Base-by-base conservation (phyloP, 2,797 vertebrate genomes). In the Mycteria americana region DNA sequence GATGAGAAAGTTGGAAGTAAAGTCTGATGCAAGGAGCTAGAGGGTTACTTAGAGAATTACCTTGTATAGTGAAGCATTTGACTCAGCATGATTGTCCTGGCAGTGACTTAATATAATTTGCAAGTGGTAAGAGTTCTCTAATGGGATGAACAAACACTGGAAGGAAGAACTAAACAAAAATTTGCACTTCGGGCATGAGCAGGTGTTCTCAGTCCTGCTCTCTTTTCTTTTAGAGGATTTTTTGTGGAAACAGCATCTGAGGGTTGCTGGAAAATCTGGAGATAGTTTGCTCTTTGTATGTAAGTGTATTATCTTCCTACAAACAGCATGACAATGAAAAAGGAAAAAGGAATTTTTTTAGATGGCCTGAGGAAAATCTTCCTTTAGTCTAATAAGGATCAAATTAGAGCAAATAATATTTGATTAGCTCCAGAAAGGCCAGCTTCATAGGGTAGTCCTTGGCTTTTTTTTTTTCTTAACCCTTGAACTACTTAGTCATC, bases 401-500 rank as follows among this genome's bases (percentile, higher is more conserved):
- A 96, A 91, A 93, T 95, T 89, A 92, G 85, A 90, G 74, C 31
- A 95, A 91, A 50, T 92, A 78, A 88, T 72, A 88, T 60, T 83
- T 96, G 92, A 92, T 93, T 80, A 95, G 78, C 86, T 97, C 67
- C 56, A 84, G 89, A 94, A 95, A 75, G 88, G 87, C 64, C 73
- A 50, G 41, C 76, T 94, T 92, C 80, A 24, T 43, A 60, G 74
- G 28, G 59, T 93, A 68, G 90, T 86, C 41, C 51, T 78, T 88
- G 37, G 25, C 11, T 28, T 23, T 43, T 53, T n/a, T n/a, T 74
- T 23, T 45, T 19, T 18, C 5, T 39, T 39, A 39, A 39, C 31
- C 28, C 53, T 85, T 79, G 39, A 80, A 65, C 60, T 92, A 80
- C 89, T 95, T 96, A 93, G 56, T 93, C 76, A 73, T 95, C 48